Evolutionary conservation across 2,797 vertebrate genomes (phyloP).

Genomic region (Carapus acus): DNA sequence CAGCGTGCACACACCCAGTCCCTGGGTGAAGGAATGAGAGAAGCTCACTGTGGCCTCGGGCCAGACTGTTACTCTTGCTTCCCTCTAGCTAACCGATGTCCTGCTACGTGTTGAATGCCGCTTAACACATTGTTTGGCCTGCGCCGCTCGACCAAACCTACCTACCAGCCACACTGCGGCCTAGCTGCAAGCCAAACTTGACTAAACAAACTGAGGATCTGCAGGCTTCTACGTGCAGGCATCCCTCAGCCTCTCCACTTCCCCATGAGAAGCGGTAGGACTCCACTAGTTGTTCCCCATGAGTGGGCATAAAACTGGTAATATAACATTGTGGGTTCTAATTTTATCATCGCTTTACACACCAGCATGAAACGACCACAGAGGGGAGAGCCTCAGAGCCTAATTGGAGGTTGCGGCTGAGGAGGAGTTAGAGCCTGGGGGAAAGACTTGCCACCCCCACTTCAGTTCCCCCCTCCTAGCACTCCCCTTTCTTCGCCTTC

Average conservation of each 20-base stretch:
- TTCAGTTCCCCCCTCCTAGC: constrained; percentile 41
- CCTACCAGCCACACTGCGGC: constrained; percentile 18
- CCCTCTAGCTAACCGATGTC: constrained; percentile 31
- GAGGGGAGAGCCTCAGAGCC: constrained; percentile 60
- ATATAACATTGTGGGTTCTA: constrained; percentile 71
- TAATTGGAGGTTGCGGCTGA: constrained; percentile 68
- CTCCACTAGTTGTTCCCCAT: constrained; percentile 53
- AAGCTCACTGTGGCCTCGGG: constrained; percentile 29
- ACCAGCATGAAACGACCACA: constrained; percentile 53
- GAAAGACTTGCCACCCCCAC: constrained; percentile 38
- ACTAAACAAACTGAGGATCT: constrained; percentile 29
- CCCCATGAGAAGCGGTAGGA: constrained; percentile 36
- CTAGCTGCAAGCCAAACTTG: constrained; percentile 11
- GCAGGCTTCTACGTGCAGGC: constrained; percentile 30
- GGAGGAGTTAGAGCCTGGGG: constrained; percentile 47
- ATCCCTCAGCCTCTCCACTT: constrained; percentile 27
- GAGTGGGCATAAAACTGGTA: constrained; percentile 62
- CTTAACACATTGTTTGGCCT: constrained; percentile 36
- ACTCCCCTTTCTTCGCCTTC: constrained; percentile 59
- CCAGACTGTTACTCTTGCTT: constrained; percentile 39
- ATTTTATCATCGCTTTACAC: constrained; percentile 64
- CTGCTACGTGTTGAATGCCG: constrained; percentile 24
- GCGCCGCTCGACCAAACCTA: constrained; percentile 22
- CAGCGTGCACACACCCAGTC: constrained; percentile 26
- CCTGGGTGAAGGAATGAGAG: constrained; percentile 21